These are phyloP conservation scores for Helobdella robusta DNA, from an alignment of 2,888 invertebrate genomes.

Conservation along the genomic window DNA sequence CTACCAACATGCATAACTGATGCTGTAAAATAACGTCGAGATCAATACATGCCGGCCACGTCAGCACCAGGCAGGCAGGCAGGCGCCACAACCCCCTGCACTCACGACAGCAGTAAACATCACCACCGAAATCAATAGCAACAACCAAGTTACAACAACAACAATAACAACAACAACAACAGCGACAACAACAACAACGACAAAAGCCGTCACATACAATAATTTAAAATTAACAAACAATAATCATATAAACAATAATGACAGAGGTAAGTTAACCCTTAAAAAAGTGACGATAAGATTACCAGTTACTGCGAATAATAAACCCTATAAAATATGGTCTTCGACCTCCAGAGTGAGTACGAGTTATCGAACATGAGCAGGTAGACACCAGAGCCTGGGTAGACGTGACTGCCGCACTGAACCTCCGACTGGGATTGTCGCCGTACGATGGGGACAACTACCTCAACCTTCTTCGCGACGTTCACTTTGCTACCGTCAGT, in stretches of 20 bases:
- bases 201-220: not conserved
- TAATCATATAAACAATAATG: not conserved
- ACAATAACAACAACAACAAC: not conserved
- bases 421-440: constrained; percentile 88
- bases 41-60: too few relatives aligned
- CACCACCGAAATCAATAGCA: not conserved
- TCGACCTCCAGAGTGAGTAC: constrained; percentile 90
- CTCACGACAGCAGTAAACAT: too few relatives aligned
- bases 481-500: too few relatives aligned
- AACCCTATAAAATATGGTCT: constrained; percentile 90
- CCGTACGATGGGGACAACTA: constrained; percentile 79
- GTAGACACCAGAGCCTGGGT: constrained; percentile 89
- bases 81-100: too few relatives aligned
- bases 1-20: too few relatives aligned
- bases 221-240: constrained; percentile 16
- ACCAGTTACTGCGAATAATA: constrained; percentile 61
- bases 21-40: too few relatives aligned
- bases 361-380: constrained; percentile 93
- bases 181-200: not conserved
- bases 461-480: constrained; percentile 55
- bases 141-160: not conserved
- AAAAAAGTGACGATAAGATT: too few relatives aligned
- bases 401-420: constrained; percentile 82
- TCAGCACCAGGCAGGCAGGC: too few relatives aligned
- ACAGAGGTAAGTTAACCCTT: too few relatives aligned